Base-by-base conservation (phyloP, 2,888 invertebrate species). In the Hermodice carunculata region DNA sequence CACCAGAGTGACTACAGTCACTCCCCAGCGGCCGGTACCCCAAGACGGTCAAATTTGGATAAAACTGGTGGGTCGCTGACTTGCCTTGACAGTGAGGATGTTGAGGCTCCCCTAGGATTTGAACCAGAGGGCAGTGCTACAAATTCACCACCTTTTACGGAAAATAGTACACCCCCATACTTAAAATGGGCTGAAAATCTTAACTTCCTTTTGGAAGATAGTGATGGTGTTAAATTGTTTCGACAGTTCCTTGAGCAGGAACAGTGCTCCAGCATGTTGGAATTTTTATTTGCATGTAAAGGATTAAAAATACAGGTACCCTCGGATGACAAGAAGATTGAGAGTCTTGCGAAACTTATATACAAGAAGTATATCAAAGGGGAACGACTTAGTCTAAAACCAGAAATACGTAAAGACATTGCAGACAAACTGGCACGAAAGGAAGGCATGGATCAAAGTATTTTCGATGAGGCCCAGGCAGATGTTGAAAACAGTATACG, bases 111-210 rank as follows among this genome's bases (percentile, higher is more conserved):
- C 62, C 83, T 89, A 77, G 89, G 89, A 61, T 89, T 88, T 79
- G 89, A 89, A 77, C 89, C 89, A 61, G 89, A 89, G 81, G 90
- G 89, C 73, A 87, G 88, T 76, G 88, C 87, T 61, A 86, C 87
- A 17, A 83, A 81, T 73, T 86, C 87, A 14, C 83, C 85, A 8
- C 83, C 81, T 1, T 85, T 82, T 62, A 80, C 81, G 32, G 85
- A 85, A 71, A 83, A 80, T 71, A 78, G 81, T 69, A 79, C 84
- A 90, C 78, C 92, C 92, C 77, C 90, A 92, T 95, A 93, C 88
- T 89, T 94, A 81, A 92, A 92, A 84, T 97, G 97, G 96, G 94
- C 96, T 51, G 90, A 92, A 77, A 93, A 92, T 79, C 89, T 97
- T 80, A 92, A 92, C 85, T 90, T 91, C 81, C 89, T 97, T 76